Conservation (phyloP, 2,113 vertebrate genomes). For the Engystomops pustulosus region DNA sequence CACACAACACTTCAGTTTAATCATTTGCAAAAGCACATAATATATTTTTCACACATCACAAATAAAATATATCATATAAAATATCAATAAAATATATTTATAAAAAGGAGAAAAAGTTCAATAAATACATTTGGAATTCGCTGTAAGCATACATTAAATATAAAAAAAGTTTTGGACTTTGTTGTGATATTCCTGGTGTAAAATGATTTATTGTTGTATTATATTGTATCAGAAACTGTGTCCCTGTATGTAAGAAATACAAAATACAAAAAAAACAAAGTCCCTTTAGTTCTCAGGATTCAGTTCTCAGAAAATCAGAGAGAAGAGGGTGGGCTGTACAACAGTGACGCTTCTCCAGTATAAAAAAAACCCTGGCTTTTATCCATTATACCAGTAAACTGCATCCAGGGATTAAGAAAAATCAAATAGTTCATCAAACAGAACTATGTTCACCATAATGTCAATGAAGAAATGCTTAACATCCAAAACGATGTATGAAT, state of each 20-base stretch:
- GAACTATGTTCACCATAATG: conserved; percentile 33
- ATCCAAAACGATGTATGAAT: not conserved
- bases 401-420: not conserved
- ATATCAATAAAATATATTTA: too few species aligned
- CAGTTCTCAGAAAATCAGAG: not conserved
- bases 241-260: not conserved
- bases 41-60: too few species aligned
- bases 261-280: not conserved
- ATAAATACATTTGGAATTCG: too few species aligned
- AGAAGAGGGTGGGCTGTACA: conserved; percentile 27
- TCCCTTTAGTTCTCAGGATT: conserved; percentile 32
- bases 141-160: too few species aligned
- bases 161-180: too few species aligned
- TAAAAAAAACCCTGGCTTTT: conserved; percentile 25
- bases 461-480: conserved; percentile 4
- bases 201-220: not conserved
- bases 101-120: too few species aligned
- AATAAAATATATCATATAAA: too few species aligned
- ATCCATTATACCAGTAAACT: conserved; percentile 34
- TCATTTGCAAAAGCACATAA: too few species aligned
- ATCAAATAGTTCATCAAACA: not conserved
- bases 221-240: not conserved
- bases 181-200: not conserved
- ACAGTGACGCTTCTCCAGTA: conserved; percentile 26
- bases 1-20: too few species aligned